Evolutionary conservation across 2,888 invertebrate species (phyloP).

Genomic region (Trachelus troglodyta): DNA sequence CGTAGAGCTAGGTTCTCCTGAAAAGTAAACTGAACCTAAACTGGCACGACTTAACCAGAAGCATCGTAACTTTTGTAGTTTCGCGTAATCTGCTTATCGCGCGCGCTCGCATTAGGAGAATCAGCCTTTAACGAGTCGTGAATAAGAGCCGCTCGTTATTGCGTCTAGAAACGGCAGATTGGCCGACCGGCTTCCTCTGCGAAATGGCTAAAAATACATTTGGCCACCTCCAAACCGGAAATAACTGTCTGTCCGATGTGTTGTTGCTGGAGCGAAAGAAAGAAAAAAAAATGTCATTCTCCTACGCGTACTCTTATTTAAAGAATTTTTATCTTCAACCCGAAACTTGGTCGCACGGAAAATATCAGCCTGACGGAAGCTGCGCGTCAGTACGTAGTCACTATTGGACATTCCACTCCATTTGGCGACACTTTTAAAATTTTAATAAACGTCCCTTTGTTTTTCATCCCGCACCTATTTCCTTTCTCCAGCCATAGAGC

Average conservation of each 20-base stretch:
- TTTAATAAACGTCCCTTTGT: slow-evolving; percentile 30
- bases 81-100: not conserved
- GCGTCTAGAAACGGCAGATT: not conserved
- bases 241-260: no score
- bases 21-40: not conserved
- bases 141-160: not conserved
- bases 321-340: no score
- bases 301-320: no score
- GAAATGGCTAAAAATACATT: not conserved
- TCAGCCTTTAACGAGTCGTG: not conserved
- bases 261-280: no score
- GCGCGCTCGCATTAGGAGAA: not conserved
- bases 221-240: not conserved
- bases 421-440: slow-evolving; percentile 34
- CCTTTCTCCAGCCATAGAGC: not conserved
- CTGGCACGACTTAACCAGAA: not conserved
- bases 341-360: not conserved
- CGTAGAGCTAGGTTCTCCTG: not conserved
- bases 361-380: not conserved
- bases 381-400: slow-evolving; percentile 24
- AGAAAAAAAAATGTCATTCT: no score
- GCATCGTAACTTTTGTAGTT: not conserved
- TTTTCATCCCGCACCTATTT: not conserved
- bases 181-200: not conserved
- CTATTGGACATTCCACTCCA: slow-evolving; percentile 40